Evolutionary conservation across 2,888 invertebrate genomes (phyloP).

Genomic region (Philopedon plagiatum): DNA sequence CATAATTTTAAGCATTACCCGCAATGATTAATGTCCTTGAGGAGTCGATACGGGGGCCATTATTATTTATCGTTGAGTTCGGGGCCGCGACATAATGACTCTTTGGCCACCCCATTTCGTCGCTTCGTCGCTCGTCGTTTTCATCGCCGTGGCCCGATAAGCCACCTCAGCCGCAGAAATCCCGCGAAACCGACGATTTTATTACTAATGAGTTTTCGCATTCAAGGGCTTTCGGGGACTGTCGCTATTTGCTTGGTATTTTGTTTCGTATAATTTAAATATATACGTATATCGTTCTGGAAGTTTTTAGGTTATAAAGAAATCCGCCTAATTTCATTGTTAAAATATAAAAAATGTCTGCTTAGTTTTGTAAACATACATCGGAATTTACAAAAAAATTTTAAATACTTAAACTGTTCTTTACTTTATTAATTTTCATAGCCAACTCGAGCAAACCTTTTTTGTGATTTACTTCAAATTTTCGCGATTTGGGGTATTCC

Average conservation of each 20-base stretch:
- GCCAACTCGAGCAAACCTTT: too few species aligned
- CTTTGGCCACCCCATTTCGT: conserved; percentile 12
- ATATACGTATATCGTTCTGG: not conserved
- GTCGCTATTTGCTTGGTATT: conserved; percentile 9
- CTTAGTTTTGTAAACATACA: too few species aligned
- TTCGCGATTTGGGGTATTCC: too few species aligned
- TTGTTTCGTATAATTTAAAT: conserved; percentile 44
- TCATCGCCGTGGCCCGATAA: conserved; percentile 18
- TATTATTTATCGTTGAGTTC: conserved; percentile 26
- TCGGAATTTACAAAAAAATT: too few species aligned
- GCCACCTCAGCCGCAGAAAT: conserved; percentile 19
- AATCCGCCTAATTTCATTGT: too few species aligned
- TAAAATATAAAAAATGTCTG: too few species aligned
- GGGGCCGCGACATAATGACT: conserved; percentile 17
- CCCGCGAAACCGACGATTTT: conserved; percentile 18
- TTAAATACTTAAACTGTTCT: too few species aligned
- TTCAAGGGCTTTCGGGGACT: not conserved
- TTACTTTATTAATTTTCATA: too few species aligned
- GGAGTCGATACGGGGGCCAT: conserved; percentile 27
- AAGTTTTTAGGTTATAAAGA: too few species aligned
- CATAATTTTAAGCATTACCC: conserved; percentile 4
- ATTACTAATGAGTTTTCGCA: conserved; percentile 21
- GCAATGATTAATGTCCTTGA: conserved; percentile 29
- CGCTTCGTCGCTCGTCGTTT: conserved; percentile 10
- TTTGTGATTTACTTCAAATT: too few species aligned